Conservation (phyloP, 2,113 vertebrate species). For the Tapirus terrestris region DNA sequence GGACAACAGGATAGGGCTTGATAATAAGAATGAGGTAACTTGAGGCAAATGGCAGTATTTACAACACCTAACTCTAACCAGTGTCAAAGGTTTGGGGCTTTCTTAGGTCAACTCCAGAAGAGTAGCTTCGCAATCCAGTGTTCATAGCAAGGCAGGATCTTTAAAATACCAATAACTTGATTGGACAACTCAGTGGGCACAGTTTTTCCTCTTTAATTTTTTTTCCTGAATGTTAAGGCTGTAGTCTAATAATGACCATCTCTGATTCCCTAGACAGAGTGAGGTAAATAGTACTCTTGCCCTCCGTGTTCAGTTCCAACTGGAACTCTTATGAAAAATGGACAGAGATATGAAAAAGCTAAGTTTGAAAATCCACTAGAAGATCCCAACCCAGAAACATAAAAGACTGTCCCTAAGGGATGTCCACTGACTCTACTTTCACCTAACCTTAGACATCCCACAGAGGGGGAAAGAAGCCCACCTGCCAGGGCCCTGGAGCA, state of each 20-base stretch:
- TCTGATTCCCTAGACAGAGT: background rate
- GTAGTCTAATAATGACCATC: background rate
- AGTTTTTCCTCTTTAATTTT: slow-evolving; percentile 25
- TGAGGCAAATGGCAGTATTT: background rate
- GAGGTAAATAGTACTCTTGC: background rate
- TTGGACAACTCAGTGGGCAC: background rate
- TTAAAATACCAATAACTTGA: background rate
- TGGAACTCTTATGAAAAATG: background rate
- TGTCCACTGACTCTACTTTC: background rate
- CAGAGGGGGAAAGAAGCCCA: background rate
- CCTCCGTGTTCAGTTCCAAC: background rate
- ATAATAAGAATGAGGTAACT: background rate
- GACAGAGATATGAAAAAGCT: background rate
- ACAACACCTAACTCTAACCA: background rate
- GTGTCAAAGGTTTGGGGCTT: background rate
- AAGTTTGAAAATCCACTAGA: background rate
- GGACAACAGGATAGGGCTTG: background rate
- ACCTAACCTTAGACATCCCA: background rate
- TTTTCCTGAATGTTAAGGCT: background rate
- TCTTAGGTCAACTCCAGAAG: background rate
- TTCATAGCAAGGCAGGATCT: background rate
- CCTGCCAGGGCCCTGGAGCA: background rate
- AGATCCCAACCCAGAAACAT: background rate
- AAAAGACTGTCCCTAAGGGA: background rate
- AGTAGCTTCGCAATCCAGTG: background rate